Percentiles rank a stretch among this genome's conserved stretches.
These are phyloP conservation scores for Chromis chromis DNA, from an alignment of 2,797 vertebrate species.

Conservation along the genomic window DNA sequence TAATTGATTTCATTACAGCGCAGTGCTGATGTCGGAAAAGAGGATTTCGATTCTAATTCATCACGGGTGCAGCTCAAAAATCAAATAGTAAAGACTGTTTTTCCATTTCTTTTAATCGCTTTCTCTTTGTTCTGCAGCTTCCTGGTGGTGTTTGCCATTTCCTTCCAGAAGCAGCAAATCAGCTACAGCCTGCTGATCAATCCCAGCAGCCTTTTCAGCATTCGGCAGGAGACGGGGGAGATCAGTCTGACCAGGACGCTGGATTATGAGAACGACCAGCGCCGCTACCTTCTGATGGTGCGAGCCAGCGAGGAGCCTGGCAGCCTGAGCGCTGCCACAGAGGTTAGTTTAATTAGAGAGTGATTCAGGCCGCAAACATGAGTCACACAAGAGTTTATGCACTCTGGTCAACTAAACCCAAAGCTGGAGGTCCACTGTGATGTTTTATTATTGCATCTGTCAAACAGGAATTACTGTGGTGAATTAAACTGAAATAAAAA, in stretches of 20 bases:
- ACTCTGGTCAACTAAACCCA: slow-evolving; percentile 20
- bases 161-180: slow-evolving; percentile 89
- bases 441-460: slow-evolving; percentile 34
- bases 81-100: slow-evolving; percentile 32
- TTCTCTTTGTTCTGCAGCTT: slow-evolving; percentile 81
- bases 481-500: slow-evolving; percentile 22
- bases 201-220: slow-evolving; percentile 89
- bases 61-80: slow-evolving; percentile 32
- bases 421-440: slow-evolving; percentile 26
- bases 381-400: slow-evolving; percentile 19
- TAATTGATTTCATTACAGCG: slow-evolving; percentile 65
- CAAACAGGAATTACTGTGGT: slow-evolving; percentile 7
- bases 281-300: slow-evolving; percentile 88
- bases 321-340: slow-evolving; percentile 85
- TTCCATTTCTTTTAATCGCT: slow-evolving; percentile 18
- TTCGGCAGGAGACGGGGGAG: slow-evolving; percentile 85
- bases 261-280: slow-evolving; percentile 90
- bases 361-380: slow-evolving; percentile 7
- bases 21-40: slow-evolving; percentile 56
- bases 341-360: slow-evolving; percentile 81
- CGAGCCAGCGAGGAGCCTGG: slow-evolving; percentile 85
- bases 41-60: slow-evolving; percentile 63
- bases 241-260: slow-evolving; percentile 86
- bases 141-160: slow-evolving; percentile 86
- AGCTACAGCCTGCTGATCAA: slow-evolving; percentile 90